Conservation (phyloP, 2,797 vertebrate species). For the Sebastes aleutianus region DNA sequence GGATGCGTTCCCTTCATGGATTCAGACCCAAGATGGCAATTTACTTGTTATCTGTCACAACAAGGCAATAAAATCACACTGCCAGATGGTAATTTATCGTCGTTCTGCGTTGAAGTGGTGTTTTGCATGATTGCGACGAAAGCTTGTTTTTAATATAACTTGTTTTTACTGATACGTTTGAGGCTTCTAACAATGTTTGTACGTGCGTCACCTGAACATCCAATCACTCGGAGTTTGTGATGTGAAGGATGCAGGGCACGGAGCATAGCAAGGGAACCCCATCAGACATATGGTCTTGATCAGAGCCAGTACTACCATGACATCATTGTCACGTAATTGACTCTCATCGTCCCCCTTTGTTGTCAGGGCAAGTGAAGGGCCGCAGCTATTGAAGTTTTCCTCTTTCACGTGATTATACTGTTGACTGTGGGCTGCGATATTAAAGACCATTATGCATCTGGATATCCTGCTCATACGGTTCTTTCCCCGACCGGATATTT, state of each 20-base stretch:
- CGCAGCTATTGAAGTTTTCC: constrained; percentile 50
- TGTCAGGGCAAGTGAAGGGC: constrained; percentile 46
- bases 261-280: constrained; percentile 37
- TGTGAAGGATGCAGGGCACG: constrained; percentile 28
- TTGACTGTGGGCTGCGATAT: constrained; percentile 26
- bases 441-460: constrained; percentile 30
- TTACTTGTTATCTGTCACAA: constrained; percentile 60
- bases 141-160: not conserved
- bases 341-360: constrained; percentile 53
- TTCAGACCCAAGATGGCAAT: constrained; percentile 33
- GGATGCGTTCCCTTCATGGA: constrained; percentile 37
- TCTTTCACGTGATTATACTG: constrained; percentile 23
- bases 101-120: not conserved
- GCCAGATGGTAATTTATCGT: constrained; percentile 26
- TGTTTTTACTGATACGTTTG: not conserved
- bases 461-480: constrained; percentile 29
- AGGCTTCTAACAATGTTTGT: constrained; percentile 1
- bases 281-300: constrained; percentile 69
- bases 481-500: constrained; percentile 33
- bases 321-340: constrained; percentile 79
- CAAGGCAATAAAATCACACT: constrained; percentile 48
- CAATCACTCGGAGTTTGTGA: not conserved
- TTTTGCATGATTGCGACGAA: constrained; percentile 24
- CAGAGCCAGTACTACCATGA: constrained; percentile 71
- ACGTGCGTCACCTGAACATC: constrained; percentile 24